A percentile compares a stretch with the other conserved stretches of the same genome.
phyloP scores from a whole-genome alignment of 2,888 invertebrate genomes.

The Latheticus oryzae region DNA sequence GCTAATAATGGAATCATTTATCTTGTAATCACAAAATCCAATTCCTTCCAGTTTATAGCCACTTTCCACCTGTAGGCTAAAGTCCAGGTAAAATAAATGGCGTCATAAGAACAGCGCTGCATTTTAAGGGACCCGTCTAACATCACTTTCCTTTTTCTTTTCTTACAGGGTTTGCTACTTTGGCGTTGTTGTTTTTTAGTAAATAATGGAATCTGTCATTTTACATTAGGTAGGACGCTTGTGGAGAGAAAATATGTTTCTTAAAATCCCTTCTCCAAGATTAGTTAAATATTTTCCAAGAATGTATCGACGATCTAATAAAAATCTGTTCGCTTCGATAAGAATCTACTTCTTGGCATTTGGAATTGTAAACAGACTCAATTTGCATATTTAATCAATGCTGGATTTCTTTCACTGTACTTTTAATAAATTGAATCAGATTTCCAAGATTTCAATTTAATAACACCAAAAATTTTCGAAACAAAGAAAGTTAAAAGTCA shows the following conservation, averaged over 20 bases:
- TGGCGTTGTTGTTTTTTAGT: conserved; percentile 65
- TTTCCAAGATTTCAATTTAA: conserved; percentile 49
- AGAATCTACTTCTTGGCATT: conserved; percentile 53
- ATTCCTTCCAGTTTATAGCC: conserved; percentile 6
- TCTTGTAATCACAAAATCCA: conserved; percentile 1
- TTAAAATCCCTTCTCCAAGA: too few species aligned
- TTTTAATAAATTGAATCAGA: conserved; percentile 52
- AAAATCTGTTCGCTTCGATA: conserved; percentile 51
- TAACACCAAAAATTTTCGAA: too few species aligned
- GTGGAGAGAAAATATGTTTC: conserved; percentile 56
- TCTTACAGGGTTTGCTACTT: conserved; percentile 65
- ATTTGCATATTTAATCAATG: conserved; percentile 56
- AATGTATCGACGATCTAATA: conserved; percentile 53
- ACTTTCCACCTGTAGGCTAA: conserved; percentile 34
- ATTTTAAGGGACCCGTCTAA: conserved; percentile 58
- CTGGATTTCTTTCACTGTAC: conserved; percentile 49
- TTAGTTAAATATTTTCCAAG: too few species aligned
- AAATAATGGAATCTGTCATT: conserved; percentile 68
- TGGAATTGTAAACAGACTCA: conserved; percentile 52
- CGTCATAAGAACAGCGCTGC: conserved; percentile 55
- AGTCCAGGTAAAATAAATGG: conserved; percentile 52
- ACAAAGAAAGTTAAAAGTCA: too few species aligned
- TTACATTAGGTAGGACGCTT: conserved; percentile 63
- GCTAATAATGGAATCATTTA: conserved; percentile 31
- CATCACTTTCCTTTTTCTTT: conserved; percentile 60